Evolutionary conservation across 2,888 invertebrate species (phyloP), one percentile per base, ranked within the genome.

Genomic region (Aethes cnicana): DNA sequence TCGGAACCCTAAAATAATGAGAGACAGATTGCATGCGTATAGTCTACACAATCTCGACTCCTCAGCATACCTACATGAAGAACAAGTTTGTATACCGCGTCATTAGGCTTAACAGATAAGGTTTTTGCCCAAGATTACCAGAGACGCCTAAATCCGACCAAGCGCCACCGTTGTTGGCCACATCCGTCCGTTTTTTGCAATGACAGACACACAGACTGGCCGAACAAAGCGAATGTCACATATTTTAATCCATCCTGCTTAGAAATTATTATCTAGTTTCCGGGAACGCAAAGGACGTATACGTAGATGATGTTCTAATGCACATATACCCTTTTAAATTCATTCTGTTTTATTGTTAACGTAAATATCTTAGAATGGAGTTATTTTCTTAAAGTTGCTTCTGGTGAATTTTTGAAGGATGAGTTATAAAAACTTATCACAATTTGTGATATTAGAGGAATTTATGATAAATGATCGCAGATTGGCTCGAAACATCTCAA

Each of bases 181-280:
- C 43, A 37, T 50, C 36, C 43, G 43, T 37, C 35, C 30, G 14
- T 52, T 46, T 52, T 46, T 52, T 46, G 52, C 32, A 11, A 20
- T 2, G n/a, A 18, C 39, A n/a, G 52, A 39, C 52, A 33, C 46
- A 52, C 37, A 52, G 52, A 52, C 46, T 46, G 46, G 14, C 16
- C 23, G 12, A 23, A 39, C 25, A 26, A 39, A 36, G 23, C 11
- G 44, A 52, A 52, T 52, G 52, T 52, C 52, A 44, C 39, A 26
- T 52, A n/a, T n/a, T n/a, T 42, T 42, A 52, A 52, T 52, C 52
- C 52, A 20, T 52, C 52, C 52, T 52, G 52, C 52, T 46, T 39
- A 52, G 44, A 30, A n/a, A n/a, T n/a, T n/a, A 42, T 28, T 42
- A 42, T 42, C 39, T 39, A 39, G 4, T 23, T 23, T 39, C 16